These are phyloP conservation scores for Taenaris catops DNA, from an alignment of 2,888 invertebrate species.

Conservation along the genomic window DNA sequence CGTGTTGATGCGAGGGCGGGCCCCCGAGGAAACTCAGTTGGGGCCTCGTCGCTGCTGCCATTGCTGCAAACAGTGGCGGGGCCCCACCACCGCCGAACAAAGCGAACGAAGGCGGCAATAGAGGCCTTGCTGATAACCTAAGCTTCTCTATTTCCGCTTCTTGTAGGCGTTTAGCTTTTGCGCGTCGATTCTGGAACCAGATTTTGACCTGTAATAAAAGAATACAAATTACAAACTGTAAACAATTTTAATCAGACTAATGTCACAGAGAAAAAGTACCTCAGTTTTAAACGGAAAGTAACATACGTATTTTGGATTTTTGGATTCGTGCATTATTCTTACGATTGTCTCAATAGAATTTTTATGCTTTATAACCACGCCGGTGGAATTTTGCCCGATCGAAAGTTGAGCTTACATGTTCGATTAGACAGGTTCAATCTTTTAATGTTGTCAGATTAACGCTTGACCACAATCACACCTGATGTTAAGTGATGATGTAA, in stretches of 20 bases:
- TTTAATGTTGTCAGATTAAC: too few relatives aligned
- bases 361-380: too few relatives aligned
- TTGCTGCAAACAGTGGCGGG: slow-evolving; percentile 84
- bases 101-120: slow-evolving; percentile 87
- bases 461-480: too few relatives aligned
- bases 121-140: slow-evolving; percentile 89
- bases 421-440: too few relatives aligned
- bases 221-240: background rate
- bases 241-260: background rate
- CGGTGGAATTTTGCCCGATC: too few relatives aligned
- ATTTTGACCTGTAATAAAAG: slow-evolving; percentile 86
- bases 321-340: too few relatives aligned
- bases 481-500: too few relatives aligned
- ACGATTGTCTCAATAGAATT: too few relatives aligned
- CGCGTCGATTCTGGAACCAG: slow-evolving; percentile 95
- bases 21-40: slow-evolving; percentile 80
- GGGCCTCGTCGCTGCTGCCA: slow-evolving; percentile 82
- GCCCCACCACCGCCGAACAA: slow-evolving; percentile 83
- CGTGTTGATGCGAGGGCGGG: slow-evolving; percentile 74
- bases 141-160: slow-evolving; percentile 97
- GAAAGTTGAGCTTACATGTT: too few relatives aligned
- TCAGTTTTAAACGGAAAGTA: too few relatives aligned
- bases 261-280: too few relatives aligned
- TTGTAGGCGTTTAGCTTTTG: slow-evolving; percentile 97
- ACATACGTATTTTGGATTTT: too few relatives aligned